Conservation (phyloP, 1,140 invertebrate genomes). For the Sesamia nonagrioides region DNA sequence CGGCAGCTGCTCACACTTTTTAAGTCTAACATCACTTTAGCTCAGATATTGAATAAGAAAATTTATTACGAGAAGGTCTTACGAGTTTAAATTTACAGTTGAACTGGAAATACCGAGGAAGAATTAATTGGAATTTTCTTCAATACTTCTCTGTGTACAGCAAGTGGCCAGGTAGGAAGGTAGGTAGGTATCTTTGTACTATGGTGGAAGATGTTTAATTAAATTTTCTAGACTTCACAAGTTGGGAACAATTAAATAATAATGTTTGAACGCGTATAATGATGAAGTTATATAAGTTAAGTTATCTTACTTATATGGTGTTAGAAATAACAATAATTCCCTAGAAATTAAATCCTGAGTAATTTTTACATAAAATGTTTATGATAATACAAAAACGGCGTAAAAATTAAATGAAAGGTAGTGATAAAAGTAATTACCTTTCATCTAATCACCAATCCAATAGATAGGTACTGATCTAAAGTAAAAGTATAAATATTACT, state of each 20-base stretch:
- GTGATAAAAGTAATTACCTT: too few species aligned
- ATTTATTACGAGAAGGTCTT: slow-evolving; percentile 37
- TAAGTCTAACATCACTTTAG: slow-evolving; percentile 47
- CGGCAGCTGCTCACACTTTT: slow-evolving; percentile 57
- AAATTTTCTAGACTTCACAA: slow-evolving; percentile 1
- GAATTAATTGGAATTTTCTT: slow-evolving; percentile 39
- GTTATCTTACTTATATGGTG: too few species aligned
- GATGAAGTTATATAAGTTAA: not conserved
- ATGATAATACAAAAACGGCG: too few species aligned
- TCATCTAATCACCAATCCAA: too few species aligned
- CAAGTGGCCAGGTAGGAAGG: not conserved
- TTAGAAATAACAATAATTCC: too few species aligned
- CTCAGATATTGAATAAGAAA: slow-evolving; percentile 49
- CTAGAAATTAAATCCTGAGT: too few species aligned
- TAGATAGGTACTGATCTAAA: too few species aligned
- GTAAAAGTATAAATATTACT: too few species aligned
- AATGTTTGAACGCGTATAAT: not conserved
- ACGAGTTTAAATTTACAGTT: slow-evolving; percentile 33
- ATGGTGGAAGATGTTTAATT: slow-evolving; percentile 7
- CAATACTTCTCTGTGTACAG: not conserved
- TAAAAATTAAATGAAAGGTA: too few species aligned
- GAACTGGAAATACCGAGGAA: slow-evolving; percentile 26
- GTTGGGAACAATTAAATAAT: not conserved
- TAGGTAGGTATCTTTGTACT: slow-evolving; percentile 8
- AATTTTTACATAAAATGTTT: too few species aligned